Percentiles rank a stretch among this genome's conserved stretches.
Conservation (phyloP, 2,113 vertebrate genomes). For the Dipodomys stephensi region DNA sequence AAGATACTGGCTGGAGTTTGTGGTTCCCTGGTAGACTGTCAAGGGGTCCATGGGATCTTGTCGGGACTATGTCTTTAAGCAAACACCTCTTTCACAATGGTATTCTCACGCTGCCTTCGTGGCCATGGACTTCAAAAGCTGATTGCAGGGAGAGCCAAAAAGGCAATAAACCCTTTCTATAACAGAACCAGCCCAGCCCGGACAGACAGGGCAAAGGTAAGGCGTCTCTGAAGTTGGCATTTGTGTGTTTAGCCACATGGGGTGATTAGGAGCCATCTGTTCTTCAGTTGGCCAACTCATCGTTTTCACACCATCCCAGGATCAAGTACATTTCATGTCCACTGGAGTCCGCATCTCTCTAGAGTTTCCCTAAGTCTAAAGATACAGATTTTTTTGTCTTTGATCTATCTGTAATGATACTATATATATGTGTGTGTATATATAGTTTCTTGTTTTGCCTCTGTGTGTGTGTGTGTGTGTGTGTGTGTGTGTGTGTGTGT, state of each 20-base stretch:
- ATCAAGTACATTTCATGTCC: constrained; percentile 82
- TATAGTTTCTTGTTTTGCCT: too few relatives aligned
- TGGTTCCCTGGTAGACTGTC: constrained; percentile 84
- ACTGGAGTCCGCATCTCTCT: constrained; percentile 62
- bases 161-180: constrained; percentile 87
- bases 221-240: constrained; percentile 85
- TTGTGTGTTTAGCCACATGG: constrained; percentile 89
- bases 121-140: constrained; percentile 90
- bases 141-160: constrained; percentile 82
- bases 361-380: constrained; percentile 65
- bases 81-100: constrained; percentile 87
- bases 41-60: constrained; percentile 76
- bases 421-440: neutral
- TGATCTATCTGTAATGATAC: constrained; percentile 60
- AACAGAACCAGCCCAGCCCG: constrained; percentile 81
- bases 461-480: neutral
- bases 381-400: constrained; percentile 79
- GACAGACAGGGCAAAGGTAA: constrained; percentile 87
- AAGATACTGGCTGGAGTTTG: constrained; percentile 84
- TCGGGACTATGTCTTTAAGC: constrained; percentile 83
- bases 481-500: neutral
- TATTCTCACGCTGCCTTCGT: constrained; percentile 86
- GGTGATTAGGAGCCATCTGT: constrained; percentile 90
- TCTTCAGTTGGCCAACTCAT: constrained; percentile 82
- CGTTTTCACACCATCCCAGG: constrained; percentile 83